Percentiles rank a stretch among this genome's conserved stretches.
These are phyloP conservation scores for Zosterops pallidus DNA, from an alignment of 2,113 vertebrate genomes.

Conservation along the genomic window DNA sequence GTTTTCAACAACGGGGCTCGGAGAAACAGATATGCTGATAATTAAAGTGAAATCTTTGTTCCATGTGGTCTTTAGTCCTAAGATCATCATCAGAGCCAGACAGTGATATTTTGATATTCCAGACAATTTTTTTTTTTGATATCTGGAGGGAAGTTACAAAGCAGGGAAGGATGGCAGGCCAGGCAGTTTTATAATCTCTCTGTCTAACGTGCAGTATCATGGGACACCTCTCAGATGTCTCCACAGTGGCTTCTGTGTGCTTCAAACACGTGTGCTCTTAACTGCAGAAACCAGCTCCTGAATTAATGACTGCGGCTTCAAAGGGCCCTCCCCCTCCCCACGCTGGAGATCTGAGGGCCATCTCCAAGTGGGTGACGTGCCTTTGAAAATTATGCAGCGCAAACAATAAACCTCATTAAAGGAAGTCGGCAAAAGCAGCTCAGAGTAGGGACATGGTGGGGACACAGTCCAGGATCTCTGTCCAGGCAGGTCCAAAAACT, in stretches of 20 bases:
- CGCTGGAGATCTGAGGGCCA: conserved; percentile 73
- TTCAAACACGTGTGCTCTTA: conserved; percentile 69
- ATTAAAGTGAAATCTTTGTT: conserved; percentile 72
- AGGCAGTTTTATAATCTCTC: conserved; percentile 62
- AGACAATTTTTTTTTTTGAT: conserved; percentile 54
- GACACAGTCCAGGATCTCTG: not conserved
- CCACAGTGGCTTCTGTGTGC: conserved; percentile 66
- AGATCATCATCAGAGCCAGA: conserved; percentile 71
- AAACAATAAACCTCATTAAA: conserved; percentile 78
- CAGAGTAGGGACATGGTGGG: not conserved
- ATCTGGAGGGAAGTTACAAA: conserved; percentile 66
- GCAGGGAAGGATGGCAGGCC: conserved; percentile 42
- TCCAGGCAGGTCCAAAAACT: not conserved
- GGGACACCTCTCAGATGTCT: conserved; percentile 74
- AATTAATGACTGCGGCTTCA: conserved; percentile 79
- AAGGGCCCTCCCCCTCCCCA: conserved; percentile 68
- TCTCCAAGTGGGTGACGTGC: conserved; percentile 66
- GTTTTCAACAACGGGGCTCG: not conserved
- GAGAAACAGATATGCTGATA: conserved; percentile 22
- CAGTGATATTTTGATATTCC: conserved; percentile 72
- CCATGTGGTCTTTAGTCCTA: conserved; percentile 46
- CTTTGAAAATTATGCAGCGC: conserved; percentile 75
- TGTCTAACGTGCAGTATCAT: conserved; percentile 64
- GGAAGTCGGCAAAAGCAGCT: conserved; percentile 55
- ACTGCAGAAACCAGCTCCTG: conserved; percentile 65